phyloP scores from a whole-genome alignment of 2,113 vertebrate genomes.

The Pipa parva region DNA sequence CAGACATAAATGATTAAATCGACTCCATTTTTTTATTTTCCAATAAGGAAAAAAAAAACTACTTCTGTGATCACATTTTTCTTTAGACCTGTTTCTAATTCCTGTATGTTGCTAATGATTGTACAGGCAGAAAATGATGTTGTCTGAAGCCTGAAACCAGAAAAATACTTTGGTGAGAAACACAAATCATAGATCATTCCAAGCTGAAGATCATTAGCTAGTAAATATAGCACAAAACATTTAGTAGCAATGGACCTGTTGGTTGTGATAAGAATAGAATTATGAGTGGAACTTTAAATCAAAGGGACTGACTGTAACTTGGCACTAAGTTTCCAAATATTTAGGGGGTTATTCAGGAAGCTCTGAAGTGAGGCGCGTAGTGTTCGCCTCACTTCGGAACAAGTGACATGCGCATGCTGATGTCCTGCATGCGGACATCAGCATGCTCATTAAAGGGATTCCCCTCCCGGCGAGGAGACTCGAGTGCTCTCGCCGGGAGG shows the following conservation, averaged over 20 bases:
- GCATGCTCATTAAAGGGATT: too few species aligned
- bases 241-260: background rate
- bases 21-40: too few species aligned
- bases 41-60: too few species aligned
- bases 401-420: too few species aligned
- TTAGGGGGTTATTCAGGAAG: too few species aligned
- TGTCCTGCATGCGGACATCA: too few species aligned
- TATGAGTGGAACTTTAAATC: background rate
- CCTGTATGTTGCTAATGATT: background rate
- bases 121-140: background rate
- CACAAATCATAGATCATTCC: background rate
- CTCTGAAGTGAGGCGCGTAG: too few species aligned
- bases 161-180: background rate
- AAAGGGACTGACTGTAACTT: background rate
- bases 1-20: too few species aligned
- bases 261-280: background rate
- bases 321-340: background rate
- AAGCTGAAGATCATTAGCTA: background rate
- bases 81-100: background rate
- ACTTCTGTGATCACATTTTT: too few species aligned
- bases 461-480: too few species aligned
- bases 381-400: too few species aligned
- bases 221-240: background rate
- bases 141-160: background rate
- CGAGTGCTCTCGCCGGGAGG: too few species aligned